phyloP scores from a whole-genome alignment of 2,113 vertebrate species.

The Equus quagga region DNA sequence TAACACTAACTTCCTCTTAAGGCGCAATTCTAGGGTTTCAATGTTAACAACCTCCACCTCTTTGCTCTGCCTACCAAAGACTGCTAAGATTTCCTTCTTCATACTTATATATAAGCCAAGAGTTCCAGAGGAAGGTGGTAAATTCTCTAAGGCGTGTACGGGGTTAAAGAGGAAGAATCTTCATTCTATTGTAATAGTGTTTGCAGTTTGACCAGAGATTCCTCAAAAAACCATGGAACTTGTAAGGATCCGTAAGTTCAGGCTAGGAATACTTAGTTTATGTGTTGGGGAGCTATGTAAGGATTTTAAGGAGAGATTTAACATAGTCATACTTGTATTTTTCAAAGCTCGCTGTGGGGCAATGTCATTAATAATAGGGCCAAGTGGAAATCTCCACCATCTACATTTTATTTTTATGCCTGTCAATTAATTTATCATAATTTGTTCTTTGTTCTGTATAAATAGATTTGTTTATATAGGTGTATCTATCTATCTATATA shows the following conservation, averaged over 20 bases:
- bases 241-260: not conserved
- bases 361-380: not conserved
- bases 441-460: not conserved
- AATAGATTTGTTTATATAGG: too few relatives aligned
- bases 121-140: not conserved
- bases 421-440: not conserved
- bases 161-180: not conserved
- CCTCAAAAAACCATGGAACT: not conserved
- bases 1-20: conserved; percentile 12
- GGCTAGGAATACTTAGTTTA: not conserved
- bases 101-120: not conserved
- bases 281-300: not conserved
- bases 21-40: not conserved
- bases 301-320: not conserved
- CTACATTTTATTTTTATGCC: not conserved
- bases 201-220: not conserved
- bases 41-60: not conserved
- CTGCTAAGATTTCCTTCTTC: not conserved
- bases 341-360: not conserved
- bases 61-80: not conserved
- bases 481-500: too few relatives aligned
- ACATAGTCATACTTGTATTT: not conserved
- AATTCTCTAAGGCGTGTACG: not conserved
- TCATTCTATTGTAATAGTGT: not conserved
- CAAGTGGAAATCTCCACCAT: not conserved